Base-by-base conservation (phyloP, 2,113 vertebrate species). In the Corythoichthys intestinalis region DNA sequence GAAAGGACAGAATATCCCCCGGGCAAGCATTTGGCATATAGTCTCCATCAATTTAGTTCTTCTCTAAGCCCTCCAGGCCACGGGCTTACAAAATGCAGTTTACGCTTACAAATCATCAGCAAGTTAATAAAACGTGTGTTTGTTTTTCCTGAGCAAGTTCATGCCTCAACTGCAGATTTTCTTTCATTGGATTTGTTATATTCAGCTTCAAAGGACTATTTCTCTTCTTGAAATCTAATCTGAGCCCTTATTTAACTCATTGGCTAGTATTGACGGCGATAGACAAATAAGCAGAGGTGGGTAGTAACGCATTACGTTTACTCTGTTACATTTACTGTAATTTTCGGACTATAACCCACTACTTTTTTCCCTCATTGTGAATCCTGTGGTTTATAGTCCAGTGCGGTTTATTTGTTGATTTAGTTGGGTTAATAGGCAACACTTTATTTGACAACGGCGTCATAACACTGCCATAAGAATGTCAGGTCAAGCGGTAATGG, bases 101-200 rank as follows among this genome's bases (percentile, higher is more conserved):
- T 83, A 83, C 28, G 13, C 72, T 81, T 70, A 87, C 86, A 83
- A 87, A 90, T 83, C 85, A 82, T 80, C 79, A 80, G 74, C 1
- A 10, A 77, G 83, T 85, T 83, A 70, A 78, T 82, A 81, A 76
- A 72, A 64, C 37, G n/a, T 62, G 76, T 61, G 66, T 70, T 66
- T 66, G 20, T 28, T 58, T 44, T 57, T 56, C 69, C 10, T 57
- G 49, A 35, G 60, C 37, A 37, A 5, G 52, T 28, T 54, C 50
- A 0, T 50, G 72, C 35, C 37, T 69, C 28, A 65, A 76, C 68
- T 20, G 35, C 41, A 46, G 28, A 2, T 53, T 66, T 57, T 59
- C 50, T 64, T 37, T 66, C 60, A 39, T 44, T 14, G 34, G 10
- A 57, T 74, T 76, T 83, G 82, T 85, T 79, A 88, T 79, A 77